Percentiles rank a stretch among this genome's conserved stretches.
These are phyloP conservation scores for Helleia helle DNA, from an alignment of 2,888 invertebrate genomes.

Conservation along the genomic window DNA sequence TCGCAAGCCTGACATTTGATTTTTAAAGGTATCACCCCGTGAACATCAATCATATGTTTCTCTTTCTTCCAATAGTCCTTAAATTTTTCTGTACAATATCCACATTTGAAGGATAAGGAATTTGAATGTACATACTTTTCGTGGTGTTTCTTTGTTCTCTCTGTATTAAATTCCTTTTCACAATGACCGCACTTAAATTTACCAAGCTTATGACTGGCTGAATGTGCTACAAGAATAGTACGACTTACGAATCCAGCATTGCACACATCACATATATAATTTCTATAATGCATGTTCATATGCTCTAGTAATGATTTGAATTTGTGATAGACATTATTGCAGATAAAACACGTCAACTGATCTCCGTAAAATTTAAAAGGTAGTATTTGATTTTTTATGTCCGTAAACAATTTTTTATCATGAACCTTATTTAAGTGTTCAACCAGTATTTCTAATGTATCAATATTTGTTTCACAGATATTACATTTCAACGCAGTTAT, in stretches of 20 bases:
- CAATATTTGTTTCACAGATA: slow-evolving; percentile 28
- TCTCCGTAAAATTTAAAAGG: slow-evolving; percentile 42
- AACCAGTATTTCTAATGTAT: slow-evolving; percentile 27
- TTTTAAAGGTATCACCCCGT: slow-evolving; percentile 17
- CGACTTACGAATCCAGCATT: slow-evolving; percentile 50
- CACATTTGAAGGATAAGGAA: slow-evolving; percentile 28
- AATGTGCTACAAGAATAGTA: slow-evolving; percentile 13
- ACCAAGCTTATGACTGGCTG: slow-evolving; percentile 32
- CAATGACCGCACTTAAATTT: slow-evolving; percentile 35
- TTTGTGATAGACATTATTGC: slow-evolving; percentile 48
- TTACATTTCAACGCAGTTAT: slow-evolving; percentile 35
- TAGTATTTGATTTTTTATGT: slow-evolving; percentile 38
- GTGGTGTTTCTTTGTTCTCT: slow-evolving; percentile 20
- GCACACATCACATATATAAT: slow-evolving; percentile 56
- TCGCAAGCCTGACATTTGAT: slow-evolving; percentile 40
- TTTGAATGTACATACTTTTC: slow-evolving; percentile 22
- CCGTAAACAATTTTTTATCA: slow-evolving; percentile 25
- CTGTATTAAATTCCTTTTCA: slow-evolving; percentile 30
- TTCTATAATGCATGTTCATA: slow-evolving; percentile 56
- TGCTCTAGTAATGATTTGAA: slow-evolving; percentile 57
- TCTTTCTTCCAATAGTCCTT: slow-evolving; percentile 29
- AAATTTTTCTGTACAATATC: slow-evolving; percentile 39
- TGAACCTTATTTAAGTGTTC: slow-evolving; percentile 31
- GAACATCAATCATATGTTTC: slow-evolving; percentile 23
- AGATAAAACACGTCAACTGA: slow-evolving; percentile 43